Conservation (phyloP, 1,140 invertebrate genomes). For the Papilio machaon region DNA sequence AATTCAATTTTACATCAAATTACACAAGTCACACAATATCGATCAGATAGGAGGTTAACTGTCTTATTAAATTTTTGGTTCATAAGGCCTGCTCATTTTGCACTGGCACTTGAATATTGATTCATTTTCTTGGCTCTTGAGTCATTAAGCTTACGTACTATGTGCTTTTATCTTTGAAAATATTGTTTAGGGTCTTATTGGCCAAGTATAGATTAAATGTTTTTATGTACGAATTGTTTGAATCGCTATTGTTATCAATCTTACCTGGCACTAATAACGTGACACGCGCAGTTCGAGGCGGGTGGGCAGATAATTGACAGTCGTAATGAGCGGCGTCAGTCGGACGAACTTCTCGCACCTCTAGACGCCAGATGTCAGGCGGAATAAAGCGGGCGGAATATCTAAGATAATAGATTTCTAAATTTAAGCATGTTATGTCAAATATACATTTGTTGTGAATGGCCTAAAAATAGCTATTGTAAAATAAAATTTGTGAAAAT, state of each 20-base stretch:
- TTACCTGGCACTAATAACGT: constrained; percentile 71
- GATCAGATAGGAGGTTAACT: background rate
- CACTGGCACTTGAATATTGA: background rate
- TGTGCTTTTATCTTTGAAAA: background rate
- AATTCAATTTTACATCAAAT: too few species aligned
- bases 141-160: background rate
- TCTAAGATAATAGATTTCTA: constrained; percentile 43
- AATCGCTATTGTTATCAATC: background rate
- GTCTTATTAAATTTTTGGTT: too few species aligned
- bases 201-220: too few species aligned
- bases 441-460: too few species aligned
- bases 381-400: constrained; percentile 76
- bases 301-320: constrained; percentile 74
- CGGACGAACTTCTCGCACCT: constrained; percentile 66
- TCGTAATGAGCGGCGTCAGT: constrained; percentile 72
- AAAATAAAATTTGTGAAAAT: too few species aligned
- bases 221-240: too few species aligned
- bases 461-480: too few species aligned
- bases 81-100: background rate
- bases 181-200: too few species aligned
- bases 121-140: background rate
- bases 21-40: too few species aligned
- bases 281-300: constrained; percentile 69
- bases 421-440: too few species aligned
- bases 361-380: constrained; percentile 74